Base-by-base conservation (phyloP, 2,888 invertebrate species). In the Erannis defoliaria region DNA sequence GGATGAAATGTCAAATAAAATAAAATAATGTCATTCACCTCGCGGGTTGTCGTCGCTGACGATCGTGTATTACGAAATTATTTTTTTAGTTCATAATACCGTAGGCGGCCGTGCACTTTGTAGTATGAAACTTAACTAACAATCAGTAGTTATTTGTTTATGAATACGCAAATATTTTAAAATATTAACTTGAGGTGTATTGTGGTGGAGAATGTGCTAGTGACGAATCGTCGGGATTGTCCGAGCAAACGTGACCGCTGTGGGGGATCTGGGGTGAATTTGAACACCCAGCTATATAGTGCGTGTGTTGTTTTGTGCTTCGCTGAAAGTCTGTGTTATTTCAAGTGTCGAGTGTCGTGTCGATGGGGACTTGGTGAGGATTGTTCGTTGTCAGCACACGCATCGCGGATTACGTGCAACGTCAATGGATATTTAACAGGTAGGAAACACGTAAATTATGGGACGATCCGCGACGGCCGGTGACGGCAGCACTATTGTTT, bases 371-470 rank as follows among this genome's bases (percentile, higher is more conserved):
- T 51, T 45, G 58, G 62, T 70, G 56, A 69, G 21, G 37, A 54
- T 40, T 33, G 43, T 42, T 42, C 54, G 46, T 45, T 37, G 57
- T 56, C 58, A 40, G 29, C 62, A 55, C 38, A 37, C 38, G 21
- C 40, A 48, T 56, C 43, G 23, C 43, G 38, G 61, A 59, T 37
- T 71, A 68, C 46, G 58, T 61, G 62, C 51, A 57, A 70, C 70
- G 68, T 81, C 81, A 71, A 90, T 90, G 90, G 88, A 84, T 81
- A 78, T 82, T 73, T 89, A 86, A 67, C 79, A 89, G 88, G 89
- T 88, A 84, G 78, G 73, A 19, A 77, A 74, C 31, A 19, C 8
- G 2, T 10, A 3, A 19, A 19, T 19, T 12, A 14, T 29, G 16
- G 0, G 80, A 76, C 75, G 79, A 81, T 23, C 67, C 51, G 57